A percentile compares a stretch with the other conserved stretches of the same genome.
Evolutionary conservation across 2,113 vertebrate species (phyloP).

Genomic region (Alouatta palliata): DNA sequence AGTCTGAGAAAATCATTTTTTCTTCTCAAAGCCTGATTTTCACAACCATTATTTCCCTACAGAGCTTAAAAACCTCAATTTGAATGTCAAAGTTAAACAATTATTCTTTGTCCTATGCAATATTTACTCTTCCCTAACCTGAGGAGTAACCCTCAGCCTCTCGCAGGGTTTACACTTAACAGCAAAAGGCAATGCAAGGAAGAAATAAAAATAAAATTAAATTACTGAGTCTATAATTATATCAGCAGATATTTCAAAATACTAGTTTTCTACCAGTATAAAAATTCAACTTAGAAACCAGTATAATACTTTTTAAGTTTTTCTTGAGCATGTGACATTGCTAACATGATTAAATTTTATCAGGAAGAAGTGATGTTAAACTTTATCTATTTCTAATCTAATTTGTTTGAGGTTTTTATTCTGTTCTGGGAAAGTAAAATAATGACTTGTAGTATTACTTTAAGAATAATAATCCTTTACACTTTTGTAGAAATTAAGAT

Average conservation of each 20-base stretch:
- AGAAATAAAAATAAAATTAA: constrained; percentile 38
- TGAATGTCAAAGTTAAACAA: background rate
- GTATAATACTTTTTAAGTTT: background rate
- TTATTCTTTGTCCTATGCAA: background rate
- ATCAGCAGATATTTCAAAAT: constrained; percentile 12
- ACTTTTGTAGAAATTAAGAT: background rate
- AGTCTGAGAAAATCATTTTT: background rate
- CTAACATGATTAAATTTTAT: background rate
- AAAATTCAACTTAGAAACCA: constrained; percentile 1
- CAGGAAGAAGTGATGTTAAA: constrained; percentile 4
- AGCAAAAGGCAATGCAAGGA: background rate
- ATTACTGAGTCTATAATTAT: background rate
- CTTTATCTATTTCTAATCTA: background rate
- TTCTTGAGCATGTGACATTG: background rate
- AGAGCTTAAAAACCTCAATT: background rate
- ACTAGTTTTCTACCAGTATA: background rate
- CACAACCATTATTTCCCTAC: background rate
- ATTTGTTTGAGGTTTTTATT: constrained; percentile 13
- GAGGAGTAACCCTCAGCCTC: background rate
- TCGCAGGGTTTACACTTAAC: background rate
- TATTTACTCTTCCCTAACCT: background rate
- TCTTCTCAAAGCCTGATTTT: background rate
- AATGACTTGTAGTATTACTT: background rate
- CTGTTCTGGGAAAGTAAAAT: constrained; percentile 30
- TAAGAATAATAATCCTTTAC: background rate